Percentiles rank a stretch among this genome's conserved stretches.
phyloP scores from a whole-genome alignment of 2,113 vertebrate species.

The Pseudorectes ferrugineus region DNA sequence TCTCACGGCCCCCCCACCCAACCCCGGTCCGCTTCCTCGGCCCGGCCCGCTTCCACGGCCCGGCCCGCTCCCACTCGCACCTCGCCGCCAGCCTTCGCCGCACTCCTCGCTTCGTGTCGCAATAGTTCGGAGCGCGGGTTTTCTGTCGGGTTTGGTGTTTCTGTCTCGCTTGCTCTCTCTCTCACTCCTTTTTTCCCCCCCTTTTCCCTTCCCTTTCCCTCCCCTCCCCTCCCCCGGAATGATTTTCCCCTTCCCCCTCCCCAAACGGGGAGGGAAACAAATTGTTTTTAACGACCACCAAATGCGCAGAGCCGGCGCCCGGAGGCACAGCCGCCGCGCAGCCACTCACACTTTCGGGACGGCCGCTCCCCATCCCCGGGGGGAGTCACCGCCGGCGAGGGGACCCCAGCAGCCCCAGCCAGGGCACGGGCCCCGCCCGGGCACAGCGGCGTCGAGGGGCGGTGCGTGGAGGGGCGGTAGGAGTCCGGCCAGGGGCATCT shows the following conservation, averaged over 20 bases:
- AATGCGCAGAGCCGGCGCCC: neutral
- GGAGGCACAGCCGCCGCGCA: neutral
- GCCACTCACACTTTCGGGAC: neutral
- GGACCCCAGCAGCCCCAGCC: neutral
- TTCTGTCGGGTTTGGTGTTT: neutral
- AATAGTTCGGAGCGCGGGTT: neutral
- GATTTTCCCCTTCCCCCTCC: too few relatives aligned
- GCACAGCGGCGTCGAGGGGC: neutral
- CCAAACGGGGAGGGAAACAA: conserved; percentile 20
- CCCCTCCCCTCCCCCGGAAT: neutral
- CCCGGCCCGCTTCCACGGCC: neutral
- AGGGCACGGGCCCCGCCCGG: neutral
- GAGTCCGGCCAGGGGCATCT: neutral
- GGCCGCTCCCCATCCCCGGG: neutral
- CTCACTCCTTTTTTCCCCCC: neutral
- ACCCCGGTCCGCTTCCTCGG: too few relatives aligned
- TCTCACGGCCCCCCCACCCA: too few relatives aligned
- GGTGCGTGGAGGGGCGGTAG: neutral
- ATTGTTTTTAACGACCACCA: conserved; percentile 46
- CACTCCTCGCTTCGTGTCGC: neutral
- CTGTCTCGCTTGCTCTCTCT: neutral
- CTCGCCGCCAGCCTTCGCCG: conserved; percentile 1
- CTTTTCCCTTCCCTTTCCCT: neutral
- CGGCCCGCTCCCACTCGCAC: neutral
- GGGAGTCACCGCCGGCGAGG: too few relatives aligned